Evolutionary conservation across 2,888 invertebrate species (phyloP).

Genomic region (Odontocerum albicorne): DNA sequence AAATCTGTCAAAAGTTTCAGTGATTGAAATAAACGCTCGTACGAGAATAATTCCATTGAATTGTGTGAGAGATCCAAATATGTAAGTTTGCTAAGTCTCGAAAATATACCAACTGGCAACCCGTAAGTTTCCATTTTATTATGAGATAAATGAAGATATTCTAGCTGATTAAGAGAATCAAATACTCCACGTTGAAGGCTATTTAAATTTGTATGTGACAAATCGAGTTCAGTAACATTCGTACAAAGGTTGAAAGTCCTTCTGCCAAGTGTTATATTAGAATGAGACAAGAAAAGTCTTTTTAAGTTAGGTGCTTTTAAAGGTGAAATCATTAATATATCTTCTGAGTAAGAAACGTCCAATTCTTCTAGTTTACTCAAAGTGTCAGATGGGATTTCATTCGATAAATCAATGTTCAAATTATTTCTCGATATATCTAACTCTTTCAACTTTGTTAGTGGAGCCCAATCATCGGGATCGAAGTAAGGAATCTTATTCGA

Average conservation of each 20-base stretch:
- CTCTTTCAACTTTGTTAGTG: not conserved
- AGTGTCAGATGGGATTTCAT: not conserved
- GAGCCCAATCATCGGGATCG: not conserved
- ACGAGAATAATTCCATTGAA: not conserved
- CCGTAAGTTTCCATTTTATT: not conserved
- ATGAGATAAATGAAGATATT: not conserved
- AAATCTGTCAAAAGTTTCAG: not conserved
- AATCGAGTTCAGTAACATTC: not conserved
- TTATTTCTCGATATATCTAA: not conserved
- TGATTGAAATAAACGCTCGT: not conserved
- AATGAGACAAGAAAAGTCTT: not conserved
- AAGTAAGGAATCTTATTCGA: not conserved
- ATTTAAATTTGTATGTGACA: not conserved
- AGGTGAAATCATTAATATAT: not conserved
- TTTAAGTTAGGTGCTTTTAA: not conserved
- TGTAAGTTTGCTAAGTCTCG: not conserved
- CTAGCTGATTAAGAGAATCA: not conserved
- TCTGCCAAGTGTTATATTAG: not conserved
- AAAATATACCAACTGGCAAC: not conserved
- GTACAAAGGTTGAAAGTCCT: not conserved
- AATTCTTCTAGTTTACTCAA: not conserved
- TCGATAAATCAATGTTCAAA: not conserved
- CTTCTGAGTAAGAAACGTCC: not conserved
- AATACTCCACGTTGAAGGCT: not conserved
- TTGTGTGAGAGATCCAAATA: not conserved